Conservation (phyloP, 1,140 invertebrate genomes). For the Delia radicum region DNA sequence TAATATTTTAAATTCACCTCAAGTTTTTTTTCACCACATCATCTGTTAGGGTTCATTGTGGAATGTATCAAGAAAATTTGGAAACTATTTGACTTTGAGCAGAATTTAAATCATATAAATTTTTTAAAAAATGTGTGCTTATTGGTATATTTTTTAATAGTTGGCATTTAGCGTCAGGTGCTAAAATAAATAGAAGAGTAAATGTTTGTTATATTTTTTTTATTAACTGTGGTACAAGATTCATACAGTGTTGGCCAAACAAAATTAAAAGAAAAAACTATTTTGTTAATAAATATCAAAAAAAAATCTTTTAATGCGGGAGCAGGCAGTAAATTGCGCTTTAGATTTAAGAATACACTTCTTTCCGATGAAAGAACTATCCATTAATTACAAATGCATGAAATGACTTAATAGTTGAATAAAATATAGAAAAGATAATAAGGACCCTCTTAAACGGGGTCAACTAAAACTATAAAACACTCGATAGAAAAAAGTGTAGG, state of each 20-base stretch:
- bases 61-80: too few relatives aligned
- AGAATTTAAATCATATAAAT: too few relatives aligned
- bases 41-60: too few relatives aligned
- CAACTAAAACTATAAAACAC: background rate
- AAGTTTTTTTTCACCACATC: too few relatives aligned
- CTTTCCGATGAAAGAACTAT: background rate
- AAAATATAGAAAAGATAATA: background rate
- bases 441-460: background rate
- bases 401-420: background rate
- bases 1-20: too few relatives aligned
- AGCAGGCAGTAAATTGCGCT: background rate
- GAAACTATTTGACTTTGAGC: too few relatives aligned
- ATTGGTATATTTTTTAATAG: too few relatives aligned
- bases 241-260: background rate
- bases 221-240: background rate
- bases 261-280: background rate
- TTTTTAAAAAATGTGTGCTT: too few relatives aligned
- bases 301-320: too few relatives aligned
- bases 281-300: background rate
- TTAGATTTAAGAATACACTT: background rate
- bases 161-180: too few relatives aligned
- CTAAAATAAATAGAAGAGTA: too few relatives aligned
- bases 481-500: background rate
- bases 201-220: too few relatives aligned
- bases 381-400: slow-evolving; percentile 4